Evolutionary conservation across 2,797 vertebrate genomes (phyloP), one percentile per base, ranked within the genome.

Genomic region (Lagocephalus sceleratus): DNA sequence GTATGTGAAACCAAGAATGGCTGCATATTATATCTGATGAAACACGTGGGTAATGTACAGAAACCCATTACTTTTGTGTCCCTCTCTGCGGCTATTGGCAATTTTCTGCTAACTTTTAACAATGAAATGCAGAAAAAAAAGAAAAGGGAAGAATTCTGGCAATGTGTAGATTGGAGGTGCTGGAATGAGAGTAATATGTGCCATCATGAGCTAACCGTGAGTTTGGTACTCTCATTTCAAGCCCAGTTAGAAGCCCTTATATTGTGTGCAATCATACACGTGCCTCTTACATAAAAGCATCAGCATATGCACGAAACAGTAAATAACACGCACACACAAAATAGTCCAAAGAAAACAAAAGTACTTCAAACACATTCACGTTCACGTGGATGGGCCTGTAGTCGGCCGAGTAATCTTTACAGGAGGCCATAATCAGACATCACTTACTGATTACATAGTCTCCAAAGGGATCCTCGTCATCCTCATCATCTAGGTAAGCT

Each of bases 371-470:
- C 51, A 76, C 68, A 71, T 52, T 45, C 56, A 82, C 66, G 20
- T 3, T 49, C 19, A 51, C 26, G 43, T 10, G 40, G 14, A 64
- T 3, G 57, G 44, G 20, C 19, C 46, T 55, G 47, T 32, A 38
- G 32, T 48, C 17, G 51, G 47, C 25, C 15, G 6, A 22, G 46
- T 20, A 38, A 60, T 56, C 60, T 47, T 35, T 35, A 54, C 45
- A 23, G 10, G 20, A 64, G 44, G 54, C 64, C 64, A 57, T 39
- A 67, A 42, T 63, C 65, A 75, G 50, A 71, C 4, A 21, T 39
- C 69, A 91, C 90, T 91, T 90, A 91, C 89, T 89, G 82, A 89
- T 87, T 57, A 89, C 87, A 84, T 85, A 85, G 85, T 90, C 85
- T 68, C 85, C 83, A 71, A 88, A 90, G 22, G 87, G 87, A 73